Conservation (phyloP, 2,888 invertebrate species). For the Stenodera caucasica region DNA sequence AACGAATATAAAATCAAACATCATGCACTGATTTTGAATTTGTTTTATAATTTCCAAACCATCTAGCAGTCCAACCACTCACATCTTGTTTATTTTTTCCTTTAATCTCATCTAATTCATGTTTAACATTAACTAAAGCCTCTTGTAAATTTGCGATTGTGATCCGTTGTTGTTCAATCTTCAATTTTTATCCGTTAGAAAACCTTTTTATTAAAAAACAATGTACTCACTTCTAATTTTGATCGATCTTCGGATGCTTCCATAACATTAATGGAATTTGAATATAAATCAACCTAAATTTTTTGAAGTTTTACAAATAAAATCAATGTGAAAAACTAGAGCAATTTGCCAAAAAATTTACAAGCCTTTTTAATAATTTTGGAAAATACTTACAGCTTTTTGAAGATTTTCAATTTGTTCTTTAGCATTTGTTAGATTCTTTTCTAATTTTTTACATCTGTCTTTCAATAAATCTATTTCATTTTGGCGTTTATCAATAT, state of each 20-base stretch:
- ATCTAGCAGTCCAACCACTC: constrained; percentile 51
- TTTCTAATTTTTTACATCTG: constrained; percentile 46
- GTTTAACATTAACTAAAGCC: constrained; percentile 48
- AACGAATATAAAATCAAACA: constrained; percentile 36
- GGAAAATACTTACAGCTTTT: constrained; percentile 47
- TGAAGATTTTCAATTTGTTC: constrained; percentile 47
- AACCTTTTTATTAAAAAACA: too few species aligned
- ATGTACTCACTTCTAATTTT: constrained; percentile 46
- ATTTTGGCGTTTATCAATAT: constrained; percentile 36
- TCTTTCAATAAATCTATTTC: constrained; percentile 45
- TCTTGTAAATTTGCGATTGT: constrained; percentile 51
- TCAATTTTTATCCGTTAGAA: constrained; percentile 14
- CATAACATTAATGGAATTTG: constrained; percentile 49
- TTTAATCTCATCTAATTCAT: constrained; percentile 48
- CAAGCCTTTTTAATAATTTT: neutral
- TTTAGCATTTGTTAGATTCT: constrained; percentile 42
- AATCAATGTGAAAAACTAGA: constrained; percentile 13
- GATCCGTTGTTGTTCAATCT: constrained; percentile 50
- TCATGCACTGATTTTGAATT: constrained; percentile 50
- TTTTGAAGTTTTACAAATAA: constrained; percentile 16
- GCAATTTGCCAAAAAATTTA: neutral
- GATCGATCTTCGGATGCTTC: constrained; percentile 47
- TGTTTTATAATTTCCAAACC: constrained; percentile 44
- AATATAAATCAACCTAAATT: constrained; percentile 49
- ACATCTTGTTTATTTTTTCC: constrained; percentile 48